Conservation (phyloP, 92 coral and sea anemone genomes). For the Nematostella vectensis region DNA sequence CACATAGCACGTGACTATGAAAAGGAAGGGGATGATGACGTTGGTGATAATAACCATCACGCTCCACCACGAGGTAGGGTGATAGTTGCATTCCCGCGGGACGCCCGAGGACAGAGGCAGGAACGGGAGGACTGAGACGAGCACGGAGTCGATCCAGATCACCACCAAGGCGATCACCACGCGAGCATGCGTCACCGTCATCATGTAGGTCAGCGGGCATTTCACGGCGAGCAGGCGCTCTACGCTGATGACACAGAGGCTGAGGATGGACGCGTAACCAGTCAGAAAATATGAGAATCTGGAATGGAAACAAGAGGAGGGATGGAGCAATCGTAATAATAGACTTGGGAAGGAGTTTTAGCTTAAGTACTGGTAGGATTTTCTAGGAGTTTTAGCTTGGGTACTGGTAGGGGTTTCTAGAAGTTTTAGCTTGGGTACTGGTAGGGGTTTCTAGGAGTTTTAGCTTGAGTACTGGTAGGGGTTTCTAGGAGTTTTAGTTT, state of each 20-base stretch:
- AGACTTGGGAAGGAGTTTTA: too few relatives aligned
- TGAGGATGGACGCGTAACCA: constrained; percentile 88
- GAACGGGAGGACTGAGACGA: constrained; percentile 73
- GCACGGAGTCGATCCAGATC: constrained; percentile 71
- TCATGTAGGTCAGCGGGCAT: constrained; percentile 63
- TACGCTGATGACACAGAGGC: constrained; percentile 80
- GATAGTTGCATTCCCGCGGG: constrained; percentile 49
- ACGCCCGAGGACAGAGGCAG: constrained; percentile 41
- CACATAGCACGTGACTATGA: constrained; percentile 63
- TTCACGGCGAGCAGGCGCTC: constrained; percentile 84
- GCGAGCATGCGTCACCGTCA: constrained; percentile 42
- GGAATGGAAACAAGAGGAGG: constrained; percentile 45
- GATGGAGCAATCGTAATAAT: constrained; percentile 7
- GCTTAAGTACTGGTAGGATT: too few relatives aligned
- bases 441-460: too few relatives aligned
- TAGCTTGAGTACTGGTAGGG: too few relatives aligned
- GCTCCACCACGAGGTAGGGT: constrained; percentile 93
- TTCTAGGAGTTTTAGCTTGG: too few relatives aligned
- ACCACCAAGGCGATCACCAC: constrained; percentile 33
- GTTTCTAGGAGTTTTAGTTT: too few relatives aligned
- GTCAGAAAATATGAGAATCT: constrained; percentile 86
- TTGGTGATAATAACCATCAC: constrained; percentile 76
- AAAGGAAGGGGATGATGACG: constrained; percentile 74
- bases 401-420: too few relatives aligned
- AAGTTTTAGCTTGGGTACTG: too few relatives aligned